Percentiles rank a stretch among this genome's conserved stretches.
phyloP scores from a whole-genome alignment of 1,140 invertebrate genomes.

The Drosophila ogumai region DNA sequence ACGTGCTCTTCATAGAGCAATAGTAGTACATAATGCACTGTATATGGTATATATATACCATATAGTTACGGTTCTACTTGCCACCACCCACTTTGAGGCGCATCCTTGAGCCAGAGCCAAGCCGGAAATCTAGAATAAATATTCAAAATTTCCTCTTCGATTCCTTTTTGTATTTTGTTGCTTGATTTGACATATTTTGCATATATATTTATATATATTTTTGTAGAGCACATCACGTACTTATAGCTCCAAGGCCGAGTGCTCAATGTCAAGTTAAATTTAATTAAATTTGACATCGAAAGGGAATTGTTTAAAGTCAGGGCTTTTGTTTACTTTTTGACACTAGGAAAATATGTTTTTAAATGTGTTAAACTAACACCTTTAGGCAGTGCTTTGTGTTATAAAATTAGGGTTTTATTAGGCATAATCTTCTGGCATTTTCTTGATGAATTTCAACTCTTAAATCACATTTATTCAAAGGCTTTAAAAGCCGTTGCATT shows the following conservation, averaged over 20 bases:
- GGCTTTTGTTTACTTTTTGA: not conserved
- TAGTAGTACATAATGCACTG: not conserved
- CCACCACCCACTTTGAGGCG: not conserved
- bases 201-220: conserved; percentile 8
- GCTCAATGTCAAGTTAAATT: conserved; percentile 31
- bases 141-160: conserved; percentile 14
- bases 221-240: conserved; percentile 37
- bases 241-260: conserved; percentile 8
- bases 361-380: too few relatives aligned
- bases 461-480: not conserved
- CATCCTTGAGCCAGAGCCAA: conserved; percentile 28
- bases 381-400: not conserved
- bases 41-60: not conserved
- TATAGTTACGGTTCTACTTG: not conserved
- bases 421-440: not conserved
- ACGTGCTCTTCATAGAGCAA: conserved; percentile 48
- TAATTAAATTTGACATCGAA: conserved; percentile 12
- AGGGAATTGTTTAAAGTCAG: not conserved
- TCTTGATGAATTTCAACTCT: not conserved
- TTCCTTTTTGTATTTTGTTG: not conserved
- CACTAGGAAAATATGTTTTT: not conserved
- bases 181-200: conserved; percentile 2
- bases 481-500: conserved; percentile 5
- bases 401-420: not conserved
- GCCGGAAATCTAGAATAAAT: conserved; percentile 36